Conservation (phyloP, 2,113 vertebrate genomes). For the Eulacestoma nigropectus region DNA sequence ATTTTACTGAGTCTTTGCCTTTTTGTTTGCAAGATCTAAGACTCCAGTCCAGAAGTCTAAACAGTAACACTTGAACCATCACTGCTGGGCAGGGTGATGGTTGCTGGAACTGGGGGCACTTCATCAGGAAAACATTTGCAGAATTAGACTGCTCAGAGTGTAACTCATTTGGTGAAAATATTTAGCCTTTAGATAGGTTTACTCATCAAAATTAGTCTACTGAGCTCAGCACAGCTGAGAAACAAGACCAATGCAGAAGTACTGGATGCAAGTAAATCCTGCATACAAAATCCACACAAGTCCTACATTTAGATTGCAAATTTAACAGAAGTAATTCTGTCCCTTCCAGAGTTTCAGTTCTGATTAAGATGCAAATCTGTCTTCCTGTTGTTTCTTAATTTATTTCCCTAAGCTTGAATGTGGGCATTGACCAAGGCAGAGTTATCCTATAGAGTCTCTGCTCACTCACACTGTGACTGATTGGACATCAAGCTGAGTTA, state of each 20-base stretch:
- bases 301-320: background rate
- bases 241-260: background rate
- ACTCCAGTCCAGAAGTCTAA: background rate
- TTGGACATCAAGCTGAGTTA: background rate
- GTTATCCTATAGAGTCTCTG: background rate
- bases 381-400: background rate
- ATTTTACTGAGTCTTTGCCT: background rate
- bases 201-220: background rate
- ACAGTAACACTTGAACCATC: background rate
- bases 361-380: background rate
- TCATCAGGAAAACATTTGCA: background rate
- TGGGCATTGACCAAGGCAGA: background rate
- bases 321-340: background rate
- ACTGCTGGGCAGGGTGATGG: background rate
- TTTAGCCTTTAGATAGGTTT: background rate
- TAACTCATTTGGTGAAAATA: background rate
- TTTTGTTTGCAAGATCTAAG: background rate
- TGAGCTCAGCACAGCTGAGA: background rate
- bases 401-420: background rate
- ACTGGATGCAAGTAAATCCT: background rate
- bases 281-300: background rate
- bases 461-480: background rate
- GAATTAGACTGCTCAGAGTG: background rate
- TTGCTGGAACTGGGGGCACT: background rate
- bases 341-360: background rate